These are phyloP conservation scores for Priapulus caudatus DNA, from an alignment of 2,888 invertebrate genomes.

Conservation along the genomic window DNA sequence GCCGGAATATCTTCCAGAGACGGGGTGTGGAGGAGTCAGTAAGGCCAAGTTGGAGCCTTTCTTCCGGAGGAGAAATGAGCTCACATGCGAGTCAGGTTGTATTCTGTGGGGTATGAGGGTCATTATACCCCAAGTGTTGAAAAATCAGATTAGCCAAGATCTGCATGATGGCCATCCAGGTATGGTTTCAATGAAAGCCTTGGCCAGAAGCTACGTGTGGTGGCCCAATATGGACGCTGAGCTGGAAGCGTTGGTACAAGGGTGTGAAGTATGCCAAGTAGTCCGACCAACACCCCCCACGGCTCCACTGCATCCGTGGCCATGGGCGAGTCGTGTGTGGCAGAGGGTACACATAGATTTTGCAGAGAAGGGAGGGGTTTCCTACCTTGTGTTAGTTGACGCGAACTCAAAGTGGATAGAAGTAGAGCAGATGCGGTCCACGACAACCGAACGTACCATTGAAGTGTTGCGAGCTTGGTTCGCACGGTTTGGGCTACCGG, in stretches of 20 bases:
- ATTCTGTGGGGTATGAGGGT: too few species aligned
- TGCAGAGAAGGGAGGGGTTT: not conserved
- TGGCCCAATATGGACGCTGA: conserved; percentile 14
- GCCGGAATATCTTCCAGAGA: too few species aligned
- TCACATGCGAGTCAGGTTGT: too few species aligned
- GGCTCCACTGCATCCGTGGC: conserved; percentile 4
- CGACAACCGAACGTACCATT: conserved; percentile 2
- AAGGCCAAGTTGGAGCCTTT: too few species aligned
- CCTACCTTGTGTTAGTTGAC: conserved; percentile 6
- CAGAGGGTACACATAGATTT: conserved; percentile 5
- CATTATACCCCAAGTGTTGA: too few species aligned
- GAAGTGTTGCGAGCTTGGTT: conserved; percentile 10
- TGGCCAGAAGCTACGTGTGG: conserved; percentile 14
- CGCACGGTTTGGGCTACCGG: too few species aligned
- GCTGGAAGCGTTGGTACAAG: not conserved
- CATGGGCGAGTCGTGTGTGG: not conserved
- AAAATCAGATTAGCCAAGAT: too few species aligned
- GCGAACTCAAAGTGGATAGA: conserved; percentile 11
- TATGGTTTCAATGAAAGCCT: conserved; percentile 11
- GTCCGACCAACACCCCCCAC: not conserved
- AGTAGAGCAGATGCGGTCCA: conserved; percentile 4
- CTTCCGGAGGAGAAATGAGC: too few species aligned
- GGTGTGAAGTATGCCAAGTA: not conserved
- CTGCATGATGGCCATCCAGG: conserved; percentile 14
- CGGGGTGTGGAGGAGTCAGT: too few species aligned